Base-by-base conservation (phyloP, 64 coral and sea anemone species). In the Cladopsammia gracilis region DNA sequence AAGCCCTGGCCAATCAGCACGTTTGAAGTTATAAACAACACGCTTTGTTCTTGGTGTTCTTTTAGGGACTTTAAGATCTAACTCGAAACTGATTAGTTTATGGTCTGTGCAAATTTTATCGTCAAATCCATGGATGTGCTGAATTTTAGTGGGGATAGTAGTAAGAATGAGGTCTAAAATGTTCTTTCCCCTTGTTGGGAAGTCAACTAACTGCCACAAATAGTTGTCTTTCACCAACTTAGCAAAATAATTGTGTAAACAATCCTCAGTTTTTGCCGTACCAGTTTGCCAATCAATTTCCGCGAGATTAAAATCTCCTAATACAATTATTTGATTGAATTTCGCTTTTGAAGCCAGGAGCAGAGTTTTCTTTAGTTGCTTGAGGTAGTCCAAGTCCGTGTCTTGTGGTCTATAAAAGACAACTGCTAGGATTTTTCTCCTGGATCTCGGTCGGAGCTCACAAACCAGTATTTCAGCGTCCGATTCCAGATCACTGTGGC, bases 401-500 rank as follows among this genome's bases (percentile, higher is more conserved):
- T 78, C 61, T 25, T 73, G 83, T 20, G 91, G 73, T 77, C 91
- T 48, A 51, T 93, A 93, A 23, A 87, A 76, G 24, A 87, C 84
- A 48, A 77, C 71, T 59, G 25, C 58, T 61, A 93, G 26, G 24
- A 88, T 43, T 16, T 93, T 93, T 52, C 43, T 43, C 68, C 69
- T 64, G 11, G 19, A 71, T 22, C 0, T 8, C 5, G 91, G 83
- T 13, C 83, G 91, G 52, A 88, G 73, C 57, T 93, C 74, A 73
- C 83, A 87, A 9, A 57, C 9, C 7, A 93, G 52, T 15, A 93
- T 62, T 62, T 93, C 75, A 15, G 85, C 76, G 4, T 51, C 53
- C 16, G 54, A 14, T 34, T 93, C 92, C 5, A 93, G 20, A 44
- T 88, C 85, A 4, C 15, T 54, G 7, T 75, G 22, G 20, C 76